These are phyloP conservation scores for Gerris buenoi DNA, from an alignment of 1,140 invertebrate genomes.

Conservation along the genomic window DNA sequence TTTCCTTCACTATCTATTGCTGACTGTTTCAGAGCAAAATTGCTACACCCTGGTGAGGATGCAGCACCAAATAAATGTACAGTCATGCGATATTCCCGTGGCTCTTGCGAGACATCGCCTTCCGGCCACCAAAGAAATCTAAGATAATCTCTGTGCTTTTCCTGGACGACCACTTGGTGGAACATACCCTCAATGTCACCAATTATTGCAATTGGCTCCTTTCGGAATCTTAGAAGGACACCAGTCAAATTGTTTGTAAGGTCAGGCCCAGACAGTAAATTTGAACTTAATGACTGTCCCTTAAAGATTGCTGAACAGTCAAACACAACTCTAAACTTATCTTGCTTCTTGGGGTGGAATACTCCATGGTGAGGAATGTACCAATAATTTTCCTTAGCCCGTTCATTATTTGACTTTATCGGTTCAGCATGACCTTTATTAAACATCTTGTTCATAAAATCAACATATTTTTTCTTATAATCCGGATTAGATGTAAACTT, in stretches of 20 bases:
- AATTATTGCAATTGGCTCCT: background rate
- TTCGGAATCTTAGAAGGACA: background rate
- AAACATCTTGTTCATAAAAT: background rate
- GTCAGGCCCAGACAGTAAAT: background rate
- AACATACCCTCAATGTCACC: background rate
- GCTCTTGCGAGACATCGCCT: background rate
- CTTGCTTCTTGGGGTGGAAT: background rate
- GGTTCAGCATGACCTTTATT: background rate
- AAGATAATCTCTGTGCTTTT: background rate
- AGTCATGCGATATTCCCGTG: background rate
- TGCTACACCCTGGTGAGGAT: background rate
- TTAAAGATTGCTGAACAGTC: background rate
- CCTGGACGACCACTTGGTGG: background rate
- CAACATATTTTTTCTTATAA: background rate
- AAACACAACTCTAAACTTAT: background rate
- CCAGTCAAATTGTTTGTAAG: background rate
- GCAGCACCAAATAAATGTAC: background rate
- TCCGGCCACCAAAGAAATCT: background rate
- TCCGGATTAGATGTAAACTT: background rate
- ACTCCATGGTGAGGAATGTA: background rate
- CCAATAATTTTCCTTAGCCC: background rate
- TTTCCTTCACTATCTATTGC: background rate
- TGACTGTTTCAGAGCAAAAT: background rate
- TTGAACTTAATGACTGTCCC: background rate
- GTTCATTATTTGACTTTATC: background rate